Conservation (phyloP, 2,113 vertebrate genomes). For the Hydrochoerus hydrochaeris region DNA sequence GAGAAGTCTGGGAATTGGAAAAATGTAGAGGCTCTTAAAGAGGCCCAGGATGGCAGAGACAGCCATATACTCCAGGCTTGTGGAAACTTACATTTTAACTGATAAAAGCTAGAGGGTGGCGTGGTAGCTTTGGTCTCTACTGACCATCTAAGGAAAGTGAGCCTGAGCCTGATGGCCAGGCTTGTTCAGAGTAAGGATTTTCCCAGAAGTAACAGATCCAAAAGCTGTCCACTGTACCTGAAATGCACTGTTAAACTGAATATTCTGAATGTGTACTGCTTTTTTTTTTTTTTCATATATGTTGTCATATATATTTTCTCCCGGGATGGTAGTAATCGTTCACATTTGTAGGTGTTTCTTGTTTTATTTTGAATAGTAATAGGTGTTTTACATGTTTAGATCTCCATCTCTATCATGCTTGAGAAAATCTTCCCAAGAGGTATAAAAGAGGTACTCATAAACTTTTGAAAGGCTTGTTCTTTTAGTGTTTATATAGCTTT, state of each 20-base stretch:
- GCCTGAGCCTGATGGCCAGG: background rate
- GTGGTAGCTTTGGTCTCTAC: background rate
- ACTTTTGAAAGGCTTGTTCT: background rate
- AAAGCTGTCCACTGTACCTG: background rate
- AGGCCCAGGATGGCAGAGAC: background rate
- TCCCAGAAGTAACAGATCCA: background rate
- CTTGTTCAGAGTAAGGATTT: background rate
- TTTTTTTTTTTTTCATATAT: constrained; percentile 18
- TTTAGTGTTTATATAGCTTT: background rate
- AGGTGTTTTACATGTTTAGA: background rate
- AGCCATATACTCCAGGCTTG: background rate
- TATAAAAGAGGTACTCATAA: background rate
- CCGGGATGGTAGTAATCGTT: background rate
- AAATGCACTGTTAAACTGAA: background rate
- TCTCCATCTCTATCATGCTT: background rate
- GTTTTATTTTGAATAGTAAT: constrained; percentile 1
- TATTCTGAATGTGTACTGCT: background rate
- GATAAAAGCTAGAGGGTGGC: background rate
- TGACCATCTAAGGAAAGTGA: background rate
- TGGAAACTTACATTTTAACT: background rate
- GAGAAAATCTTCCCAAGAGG: background rate
- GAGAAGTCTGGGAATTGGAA: background rate
- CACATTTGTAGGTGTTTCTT: background rate
- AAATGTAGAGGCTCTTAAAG: background rate
- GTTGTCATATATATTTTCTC: constrained; percentile 18